Percentiles rank a stretch among this genome's conserved stretches.
phyloP scores from a whole-genome alignment of 2,113 vertebrate species.

The Sinocyclocheilus grahami region DNA sequence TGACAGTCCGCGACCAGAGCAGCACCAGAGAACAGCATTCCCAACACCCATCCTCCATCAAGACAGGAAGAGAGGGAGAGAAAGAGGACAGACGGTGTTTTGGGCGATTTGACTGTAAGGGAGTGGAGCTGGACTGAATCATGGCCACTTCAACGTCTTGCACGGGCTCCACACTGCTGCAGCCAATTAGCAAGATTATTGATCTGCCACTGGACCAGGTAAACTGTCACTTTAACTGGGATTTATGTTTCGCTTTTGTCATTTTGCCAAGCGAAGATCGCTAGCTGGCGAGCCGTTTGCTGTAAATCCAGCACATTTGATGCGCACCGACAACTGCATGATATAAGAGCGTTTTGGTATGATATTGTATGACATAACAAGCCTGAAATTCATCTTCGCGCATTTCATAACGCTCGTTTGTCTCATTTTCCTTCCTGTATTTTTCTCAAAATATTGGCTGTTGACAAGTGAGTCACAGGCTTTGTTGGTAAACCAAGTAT shows the following conservation, averaged over 20 bases:
- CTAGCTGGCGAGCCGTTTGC: background rate
- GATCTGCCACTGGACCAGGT: conserved; percentile 94
- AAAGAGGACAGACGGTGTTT: conserved; percentile 23
- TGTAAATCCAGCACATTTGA: background rate
- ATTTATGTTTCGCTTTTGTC: background rate
- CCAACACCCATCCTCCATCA: conserved; percentile 50
- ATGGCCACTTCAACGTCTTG: conserved; percentile 85
- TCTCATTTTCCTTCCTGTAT: background rate
- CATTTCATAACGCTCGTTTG: background rate
- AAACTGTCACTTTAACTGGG: conserved; percentile 54
- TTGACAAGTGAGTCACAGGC: conserved; percentile 10
- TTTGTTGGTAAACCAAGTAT: background rate
- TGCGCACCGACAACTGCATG: background rate
- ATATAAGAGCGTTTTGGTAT: background rate
- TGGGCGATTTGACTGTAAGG: conserved; percentile 33
- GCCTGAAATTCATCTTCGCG: background rate
- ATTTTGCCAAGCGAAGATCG: background rate
- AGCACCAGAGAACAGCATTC: conserved; percentile 57
- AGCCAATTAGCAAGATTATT: conserved; percentile 91
- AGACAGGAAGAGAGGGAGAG: conserved; percentile 43
- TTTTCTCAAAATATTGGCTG: background rate
- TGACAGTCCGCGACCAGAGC: conserved; percentile 64
- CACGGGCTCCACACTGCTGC: conserved; percentile 90
- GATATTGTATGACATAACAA: background rate
- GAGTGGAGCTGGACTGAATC: conserved; percentile 63